Evolutionary conservation across 1,140 invertebrate species (phyloP).

Genomic region (Zaprionus ghesquierei): DNA sequence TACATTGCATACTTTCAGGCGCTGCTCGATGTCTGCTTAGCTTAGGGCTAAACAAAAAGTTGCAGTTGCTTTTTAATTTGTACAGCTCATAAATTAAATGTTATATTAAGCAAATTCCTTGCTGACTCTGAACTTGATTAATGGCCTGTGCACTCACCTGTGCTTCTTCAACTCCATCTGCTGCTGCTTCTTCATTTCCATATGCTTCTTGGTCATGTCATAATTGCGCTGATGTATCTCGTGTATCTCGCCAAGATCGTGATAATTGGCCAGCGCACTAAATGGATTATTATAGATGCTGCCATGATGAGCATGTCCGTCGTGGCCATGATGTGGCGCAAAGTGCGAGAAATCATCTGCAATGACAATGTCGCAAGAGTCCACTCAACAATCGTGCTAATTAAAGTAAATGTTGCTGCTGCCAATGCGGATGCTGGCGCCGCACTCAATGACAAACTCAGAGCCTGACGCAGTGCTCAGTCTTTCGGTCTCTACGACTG

Average conservation of each 20-base stretch:
- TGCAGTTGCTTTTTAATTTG: constrained; percentile 66
- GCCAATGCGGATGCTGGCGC: constrained; percentile 2
- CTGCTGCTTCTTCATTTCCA: constrained; percentile 71
- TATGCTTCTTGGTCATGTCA: constrained; percentile 67
- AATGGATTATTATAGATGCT: constrained; percentile 78
- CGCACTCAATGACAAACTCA: constrained; percentile 18
- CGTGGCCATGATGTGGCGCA: constrained; percentile 67
- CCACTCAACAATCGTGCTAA: constrained; percentile 47
- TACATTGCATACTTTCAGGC: constrained; percentile 39
- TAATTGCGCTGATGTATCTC: constrained; percentile 79
- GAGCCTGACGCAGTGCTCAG: constrained; percentile 6
- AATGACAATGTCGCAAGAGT: constrained; percentile 22
- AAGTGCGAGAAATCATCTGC: constrained; percentile 77
- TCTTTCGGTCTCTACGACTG: background rate
- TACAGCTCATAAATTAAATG: constrained; percentile 66
- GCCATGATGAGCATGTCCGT: constrained; percentile 72
- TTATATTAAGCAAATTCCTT: background rate
- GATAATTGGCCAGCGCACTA: constrained; percentile 73
- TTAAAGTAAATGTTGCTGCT: constrained; percentile 53
- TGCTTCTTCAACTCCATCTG: constrained; percentile 78
- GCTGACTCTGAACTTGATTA: constrained; percentile 35
- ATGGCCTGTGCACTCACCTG: constrained; percentile 62
- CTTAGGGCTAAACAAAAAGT: constrained; percentile 45
- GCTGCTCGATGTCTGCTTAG: constrained; percentile 15
- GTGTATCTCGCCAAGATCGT: constrained; percentile 73